These are phyloP conservation scores for Crotalus tigris DNA, from an alignment of 2,113 vertebrate genomes.

Conservation along the genomic window DNA sequence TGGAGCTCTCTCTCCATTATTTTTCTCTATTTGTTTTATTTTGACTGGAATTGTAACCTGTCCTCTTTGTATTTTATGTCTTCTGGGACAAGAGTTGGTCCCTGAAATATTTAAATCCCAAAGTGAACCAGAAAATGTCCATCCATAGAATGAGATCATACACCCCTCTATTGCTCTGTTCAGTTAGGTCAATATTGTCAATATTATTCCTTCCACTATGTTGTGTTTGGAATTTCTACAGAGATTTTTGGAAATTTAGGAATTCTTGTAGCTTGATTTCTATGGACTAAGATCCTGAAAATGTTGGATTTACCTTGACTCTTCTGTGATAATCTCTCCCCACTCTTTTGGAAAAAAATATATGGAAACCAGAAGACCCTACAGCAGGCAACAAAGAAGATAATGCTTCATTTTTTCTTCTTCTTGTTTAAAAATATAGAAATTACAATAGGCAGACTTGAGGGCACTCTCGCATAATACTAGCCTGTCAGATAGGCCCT, in stretches of 20 bases:
- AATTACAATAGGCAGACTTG: background rate
- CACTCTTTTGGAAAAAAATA: background rate
- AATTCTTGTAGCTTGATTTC: background rate
- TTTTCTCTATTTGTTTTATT: background rate
- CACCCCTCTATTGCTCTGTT: background rate
- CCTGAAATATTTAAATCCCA: background rate
- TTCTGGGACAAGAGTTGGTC: background rate
- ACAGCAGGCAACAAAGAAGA: background rate
- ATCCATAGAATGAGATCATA: background rate
- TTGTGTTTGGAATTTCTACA: background rate
- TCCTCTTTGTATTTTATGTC: background rate
- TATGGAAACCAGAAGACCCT: background rate
- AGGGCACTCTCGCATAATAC: background rate
- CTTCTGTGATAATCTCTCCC: background rate
- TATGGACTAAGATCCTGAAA: background rate
- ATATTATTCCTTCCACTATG: background rate
- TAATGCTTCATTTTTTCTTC: background rate
- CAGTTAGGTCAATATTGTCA: background rate
- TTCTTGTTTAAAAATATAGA: rapidly evolving
- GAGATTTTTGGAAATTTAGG: background rate
- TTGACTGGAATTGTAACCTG: background rate
- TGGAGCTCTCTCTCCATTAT: background rate
- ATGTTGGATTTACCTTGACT: background rate
- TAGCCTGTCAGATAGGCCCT: background rate
- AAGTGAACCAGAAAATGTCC: background rate